Evolutionary conservation across 2,113 vertebrate genomes (phyloP), one percentile per base, ranked within the genome.

Genomic region (Prunella himalayana): DNA sequence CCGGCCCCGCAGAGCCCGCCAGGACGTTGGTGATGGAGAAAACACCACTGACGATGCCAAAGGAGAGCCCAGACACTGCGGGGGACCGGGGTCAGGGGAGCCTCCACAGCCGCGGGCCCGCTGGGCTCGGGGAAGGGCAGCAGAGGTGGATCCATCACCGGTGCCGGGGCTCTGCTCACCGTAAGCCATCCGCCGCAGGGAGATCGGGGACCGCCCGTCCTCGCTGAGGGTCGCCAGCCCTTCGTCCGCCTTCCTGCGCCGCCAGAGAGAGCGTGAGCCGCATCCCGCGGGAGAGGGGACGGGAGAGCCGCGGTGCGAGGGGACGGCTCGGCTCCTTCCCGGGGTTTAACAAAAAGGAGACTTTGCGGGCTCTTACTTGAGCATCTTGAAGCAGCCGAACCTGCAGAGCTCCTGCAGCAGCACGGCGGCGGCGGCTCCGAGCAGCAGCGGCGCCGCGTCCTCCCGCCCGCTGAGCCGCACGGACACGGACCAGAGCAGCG

Each of bases 41-140:
- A 49, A 97, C 70, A 5, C 98, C 98, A 6, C 98, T 98, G 97
- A 96, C 98, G 95, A 98, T 97, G 56, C 98, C 98, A 1, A 98
- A 98, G 94, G 98, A 97, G 56, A 98, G 97, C 44, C 98, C 98
- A 0, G 98, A 98, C 79, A 98, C 98, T 98, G 94, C 1, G 10
- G 12, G 19, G 60, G 83, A 82, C 9, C 5, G 22, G 18, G n/a
- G 78, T 91, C 25, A 75, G 66, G 4, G 9, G 10, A 50, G 47
- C 8, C 2, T 8, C 14, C 54, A 6, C 27, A 39, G 8, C 5
- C 10, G 69, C 2, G 7, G 31, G 18, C 37, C 9, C 37, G 37
- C 37, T 53, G 57, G 33, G 49, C 15, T 28, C 59, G 4, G 50
- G 82, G 50, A 54, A 19, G 24, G 41, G 59, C 49, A n/a, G 69